These are phyloP conservation scores for Saccostrea cuccullata DNA, from an alignment of 1,140 invertebrate species.

Conservation along the genomic window DNA sequence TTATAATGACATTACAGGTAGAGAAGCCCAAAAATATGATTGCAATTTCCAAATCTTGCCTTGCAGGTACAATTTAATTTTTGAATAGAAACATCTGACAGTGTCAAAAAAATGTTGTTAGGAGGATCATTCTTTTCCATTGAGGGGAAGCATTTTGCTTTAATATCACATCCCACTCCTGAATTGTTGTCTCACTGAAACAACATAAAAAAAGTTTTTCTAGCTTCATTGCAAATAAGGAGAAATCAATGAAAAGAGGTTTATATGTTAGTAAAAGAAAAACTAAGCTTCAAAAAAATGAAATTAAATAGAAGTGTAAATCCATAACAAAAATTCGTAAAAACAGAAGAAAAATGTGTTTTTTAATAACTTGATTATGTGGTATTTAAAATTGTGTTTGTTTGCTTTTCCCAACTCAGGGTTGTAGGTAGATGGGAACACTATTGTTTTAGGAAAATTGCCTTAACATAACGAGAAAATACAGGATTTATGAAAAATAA, in stretches of 20 bases:
- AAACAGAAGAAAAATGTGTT: too few relatives aligned
- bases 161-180: neutral
- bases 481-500: too few relatives aligned
- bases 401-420: too few relatives aligned
- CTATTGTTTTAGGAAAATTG: too few relatives aligned
- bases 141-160: neutral
- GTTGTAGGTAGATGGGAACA: too few relatives aligned
- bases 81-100: constrained; percentile 27
- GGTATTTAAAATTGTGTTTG: too few relatives aligned
- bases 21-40: too few relatives aligned
- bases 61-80: constrained; percentile 28
- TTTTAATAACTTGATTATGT: too few relatives aligned
- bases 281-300: neutral
- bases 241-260: neutral
- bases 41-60: constrained; percentile 1
- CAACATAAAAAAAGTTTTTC: neutral
- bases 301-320: neutral
- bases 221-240: neutral
- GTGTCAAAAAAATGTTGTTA: neutral
- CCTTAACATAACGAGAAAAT: too few relatives aligned
- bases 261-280: neutral
- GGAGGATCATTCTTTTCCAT: neutral
- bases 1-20: too few relatives aligned
- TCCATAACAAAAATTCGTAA: too few relatives aligned
- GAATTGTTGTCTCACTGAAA: neutral